A percentile compares a stretch with the other conserved stretches of the same genome.
Evolutionary conservation across 2,113 vertebrate genomes (phyloP).

Genomic region (Percina caprodes): DNA sequence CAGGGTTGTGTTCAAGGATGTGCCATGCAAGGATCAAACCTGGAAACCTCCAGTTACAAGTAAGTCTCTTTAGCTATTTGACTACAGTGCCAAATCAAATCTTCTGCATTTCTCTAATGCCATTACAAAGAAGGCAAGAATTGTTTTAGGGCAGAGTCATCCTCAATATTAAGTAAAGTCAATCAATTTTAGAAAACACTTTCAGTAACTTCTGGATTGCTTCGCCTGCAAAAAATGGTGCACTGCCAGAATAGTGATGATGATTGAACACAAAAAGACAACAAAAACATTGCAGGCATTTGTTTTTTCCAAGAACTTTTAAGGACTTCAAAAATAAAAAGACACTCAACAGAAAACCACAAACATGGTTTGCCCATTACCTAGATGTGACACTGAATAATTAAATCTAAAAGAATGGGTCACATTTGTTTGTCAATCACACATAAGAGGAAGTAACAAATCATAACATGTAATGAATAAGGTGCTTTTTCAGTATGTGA

Average conservation of each 20-base stretch:
- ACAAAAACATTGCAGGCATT: neutral
- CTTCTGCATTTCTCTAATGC: slow-evolving; percentile 52
- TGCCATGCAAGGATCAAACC: slow-evolving; percentile 51
- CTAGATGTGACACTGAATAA: neutral
- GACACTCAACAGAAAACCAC: neutral
- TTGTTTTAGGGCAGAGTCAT: slow-evolving; percentile 19
- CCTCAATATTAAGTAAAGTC: slow-evolving; percentile 14
- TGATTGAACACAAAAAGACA: neutral
- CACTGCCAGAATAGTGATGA: neutral
- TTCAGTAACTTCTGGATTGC: neutral
- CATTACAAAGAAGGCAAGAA: slow-evolving; percentile 35
- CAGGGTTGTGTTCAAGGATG: slow-evolving; percentile 55
- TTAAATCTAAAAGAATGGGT: neutral
- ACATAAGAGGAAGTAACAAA: neutral
- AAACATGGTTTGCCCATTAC: neutral
- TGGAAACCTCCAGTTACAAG: slow-evolving; percentile 63
- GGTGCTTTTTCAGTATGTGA: neutral
- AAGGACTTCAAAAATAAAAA: neutral
- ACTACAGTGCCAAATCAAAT: slow-evolving; percentile 53
- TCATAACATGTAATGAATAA: slow-evolving; percentile 4
- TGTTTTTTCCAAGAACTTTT: neutral
- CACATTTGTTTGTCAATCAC: neutral
- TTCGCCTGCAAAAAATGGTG: neutral
- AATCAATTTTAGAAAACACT: neutral
- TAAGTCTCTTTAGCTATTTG: slow-evolving; percentile 40